phyloP scores from a whole-genome alignment of 2,888 invertebrate species.

The Autographa pulchrina region DNA sequence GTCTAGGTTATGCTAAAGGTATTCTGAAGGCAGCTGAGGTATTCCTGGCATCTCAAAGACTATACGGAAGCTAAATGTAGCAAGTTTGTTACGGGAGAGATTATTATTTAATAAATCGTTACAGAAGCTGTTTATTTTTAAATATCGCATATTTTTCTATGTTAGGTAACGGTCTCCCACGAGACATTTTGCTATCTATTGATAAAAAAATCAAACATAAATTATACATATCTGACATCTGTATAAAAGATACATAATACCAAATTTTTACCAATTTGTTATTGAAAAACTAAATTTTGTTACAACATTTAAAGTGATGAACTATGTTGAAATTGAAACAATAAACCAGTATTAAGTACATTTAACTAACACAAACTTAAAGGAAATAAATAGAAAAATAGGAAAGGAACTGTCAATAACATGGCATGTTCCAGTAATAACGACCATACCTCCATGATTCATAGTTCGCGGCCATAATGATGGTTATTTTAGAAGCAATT shows the following conservation, averaged over 20 bases:
- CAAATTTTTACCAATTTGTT: too few relatives aligned
- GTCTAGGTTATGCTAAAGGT: background rate
- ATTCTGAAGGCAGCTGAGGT: background rate
- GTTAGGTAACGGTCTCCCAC: too few relatives aligned
- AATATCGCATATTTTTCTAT: too few relatives aligned
- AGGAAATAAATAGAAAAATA: background rate
- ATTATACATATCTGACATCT: too few relatives aligned
- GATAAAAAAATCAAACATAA: too few relatives aligned
- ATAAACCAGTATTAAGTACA: background rate
- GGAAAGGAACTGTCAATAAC: background rate
- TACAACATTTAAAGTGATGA: too few relatives aligned
- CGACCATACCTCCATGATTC: slow-evolving; percentile 14
- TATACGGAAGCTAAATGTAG: background rate
- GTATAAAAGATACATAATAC: too few relatives aligned
- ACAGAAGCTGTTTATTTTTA: too few relatives aligned
- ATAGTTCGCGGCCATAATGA: slow-evolving; percentile 41
- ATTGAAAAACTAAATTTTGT: too few relatives aligned
- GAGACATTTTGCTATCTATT: too few relatives aligned
- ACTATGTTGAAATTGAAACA: too few relatives aligned
- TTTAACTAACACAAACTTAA: background rate
- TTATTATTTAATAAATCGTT: too few relatives aligned
- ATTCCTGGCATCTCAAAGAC: background rate
- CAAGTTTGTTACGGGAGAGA: background rate
- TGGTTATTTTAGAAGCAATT: slow-evolving; percentile 54
- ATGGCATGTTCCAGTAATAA: background rate